Evolutionary conservation across 2,113 vertebrate genomes (phyloP).

Genomic region (Lucifuga dentata): DNA sequence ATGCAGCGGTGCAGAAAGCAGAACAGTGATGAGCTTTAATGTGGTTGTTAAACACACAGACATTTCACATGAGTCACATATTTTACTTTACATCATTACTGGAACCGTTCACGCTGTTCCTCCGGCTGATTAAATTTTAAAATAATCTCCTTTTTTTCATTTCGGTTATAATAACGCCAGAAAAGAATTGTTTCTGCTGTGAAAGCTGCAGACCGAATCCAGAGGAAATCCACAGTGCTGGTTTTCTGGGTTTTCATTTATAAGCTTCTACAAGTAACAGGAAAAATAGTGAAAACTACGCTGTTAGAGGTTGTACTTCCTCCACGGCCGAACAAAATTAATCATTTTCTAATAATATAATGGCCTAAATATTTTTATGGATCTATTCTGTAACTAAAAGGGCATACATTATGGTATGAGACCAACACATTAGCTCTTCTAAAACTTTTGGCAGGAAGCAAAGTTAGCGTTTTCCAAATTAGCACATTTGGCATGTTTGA

Average conservation of each 20-base stretch:
- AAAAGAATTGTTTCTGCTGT: background rate
- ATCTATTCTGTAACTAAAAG: too few relatives aligned
- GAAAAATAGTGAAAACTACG: too few relatives aligned
- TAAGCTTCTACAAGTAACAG: too few relatives aligned
- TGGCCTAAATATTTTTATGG: too few relatives aligned
- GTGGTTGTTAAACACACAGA: background rate
- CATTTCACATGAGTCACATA: background rate
- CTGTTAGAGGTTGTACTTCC: too few relatives aligned
- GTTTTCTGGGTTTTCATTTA: constrained; percentile 7
- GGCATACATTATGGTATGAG: too few relatives aligned
- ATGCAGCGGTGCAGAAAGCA: constrained; percentile 6
- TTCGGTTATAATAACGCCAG: background rate
- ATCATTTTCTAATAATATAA: too few relatives aligned
- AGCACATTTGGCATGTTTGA: background rate
- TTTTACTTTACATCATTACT: background rate
- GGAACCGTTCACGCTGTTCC: too few relatives aligned
- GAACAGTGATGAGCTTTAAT: constrained; percentile 7
- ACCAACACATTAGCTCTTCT: background rate
- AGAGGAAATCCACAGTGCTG: background rate
- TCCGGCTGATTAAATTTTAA: background rate
- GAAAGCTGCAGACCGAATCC: background rate
- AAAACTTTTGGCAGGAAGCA: constrained; percentile 16
- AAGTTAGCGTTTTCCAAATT: background rate
- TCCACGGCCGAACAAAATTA: too few relatives aligned
- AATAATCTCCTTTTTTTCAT: background rate